Base-by-base conservation (phyloP, 2,113 vertebrate species). In the Origma solitaria region DNA sequence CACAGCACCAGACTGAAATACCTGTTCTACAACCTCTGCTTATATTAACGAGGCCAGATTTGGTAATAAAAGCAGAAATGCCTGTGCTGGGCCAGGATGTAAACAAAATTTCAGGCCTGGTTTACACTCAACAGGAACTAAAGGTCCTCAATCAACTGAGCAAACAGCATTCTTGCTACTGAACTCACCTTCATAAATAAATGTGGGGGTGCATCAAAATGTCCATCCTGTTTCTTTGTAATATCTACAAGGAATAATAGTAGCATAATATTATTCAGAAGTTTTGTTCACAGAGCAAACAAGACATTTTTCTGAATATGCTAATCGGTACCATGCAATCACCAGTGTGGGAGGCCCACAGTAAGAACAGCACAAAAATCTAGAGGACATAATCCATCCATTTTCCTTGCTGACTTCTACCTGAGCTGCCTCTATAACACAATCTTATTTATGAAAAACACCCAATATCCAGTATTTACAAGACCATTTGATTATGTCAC, bases 201-300 rank as follows among this genome's bases (percentile, higher is more conserved):
- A 90, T 98, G 98, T 84, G 98, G 93, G 61, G 99, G 98, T 89
- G 99, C 99, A 98, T 99, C 99, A 94, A 97, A 98, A 94, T 99
- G 98, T 95, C 98, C 99, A 53, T 99, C 99, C 70, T 98, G 98
- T 97, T 99, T 99, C 98, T 99, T 99, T 82, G 98, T 96, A 94
- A 99, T 98, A 98, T 99, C 99, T 99, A 97, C 47, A 96, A 97
- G 87, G 77, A 96, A 95, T 64, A 97, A 83, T 15, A 82, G n/a
- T 49, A 91, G 50, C 18, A 27, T 35, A 47, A 70, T 31, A 87
- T 82, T 97, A 86, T 77, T 95, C 88, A 95, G 51, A 94, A 76
- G 62, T 71, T 96, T 94, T 81, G 76, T 86, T 93, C 95, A 92
- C 49, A 94, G 65, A 97, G 60, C 18, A 94, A 90, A 92, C 7